Evolutionary conservation across 1,140 invertebrate species (phyloP), one percentile per base, ranked within the genome.

Genomic region (Orchestia grillus): DNA sequence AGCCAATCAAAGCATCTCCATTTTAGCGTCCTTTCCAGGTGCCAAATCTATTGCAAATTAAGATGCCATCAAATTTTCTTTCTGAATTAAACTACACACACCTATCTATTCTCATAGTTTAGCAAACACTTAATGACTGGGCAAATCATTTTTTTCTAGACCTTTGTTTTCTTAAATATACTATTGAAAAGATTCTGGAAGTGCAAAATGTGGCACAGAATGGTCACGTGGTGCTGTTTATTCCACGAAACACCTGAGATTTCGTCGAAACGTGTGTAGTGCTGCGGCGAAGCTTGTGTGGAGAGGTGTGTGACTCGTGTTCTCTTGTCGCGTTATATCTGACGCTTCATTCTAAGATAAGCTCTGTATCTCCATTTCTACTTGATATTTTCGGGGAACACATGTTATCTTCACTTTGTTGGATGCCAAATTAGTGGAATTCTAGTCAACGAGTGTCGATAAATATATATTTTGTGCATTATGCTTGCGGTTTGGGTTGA

Each of bases 221-320:
- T 92, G 90, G 90, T 92, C 90, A 92, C 90, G 90, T 92, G 90
- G 90, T 42, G 36, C 42, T 92, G 90, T 92, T 92, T 92, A 92
- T 92, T 92, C 90, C 90, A 92, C 90, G 90, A 92, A 92, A 92
- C 90, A 92, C 90, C 90, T 92, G 90, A 92, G 90, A 92, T 92
- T 92, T 92, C 90, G 90, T 92, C 90, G 90, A 92, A 92, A 92
- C 90, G 90, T 92, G 90, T 92, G 90, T 92, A 92, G 90, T 92
- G 90, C 90, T 92, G 90, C 90, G 90, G 90, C 90, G 90, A 92
- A 15, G 90, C 90, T 42, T 44, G 44, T 44, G 90, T 43, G n/a
- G 90, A 36, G 44, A 44, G 90, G 90, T 43, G 90, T 92, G 90
- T 92, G 90, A 92, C 90, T 92, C 44, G 41, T 44, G 44, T 36